phyloP scores from a whole-genome alignment of 2,888 invertebrate species.

The Mesorhabditis spiculigera region DNA sequence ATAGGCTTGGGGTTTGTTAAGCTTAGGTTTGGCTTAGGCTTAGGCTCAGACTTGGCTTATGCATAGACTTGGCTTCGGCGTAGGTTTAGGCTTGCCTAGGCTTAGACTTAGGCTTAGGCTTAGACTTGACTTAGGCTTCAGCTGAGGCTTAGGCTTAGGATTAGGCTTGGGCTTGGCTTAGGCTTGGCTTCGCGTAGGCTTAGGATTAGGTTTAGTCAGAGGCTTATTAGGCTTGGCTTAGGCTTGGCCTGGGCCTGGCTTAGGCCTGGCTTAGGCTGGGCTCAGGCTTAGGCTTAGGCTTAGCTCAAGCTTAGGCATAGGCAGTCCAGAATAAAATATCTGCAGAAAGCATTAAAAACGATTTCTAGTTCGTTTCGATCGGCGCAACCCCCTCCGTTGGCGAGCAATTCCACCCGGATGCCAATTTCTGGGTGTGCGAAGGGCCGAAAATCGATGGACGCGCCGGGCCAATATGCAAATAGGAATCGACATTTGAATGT shows the following conservation, averaged over 20 bases:
- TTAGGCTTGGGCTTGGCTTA: too few species aligned
- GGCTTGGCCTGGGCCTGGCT: background rate
- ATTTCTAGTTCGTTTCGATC: conserved; percentile 21
- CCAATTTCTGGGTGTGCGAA: conserved; percentile 27
- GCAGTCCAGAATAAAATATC: background rate
- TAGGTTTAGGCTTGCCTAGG: too few species aligned
- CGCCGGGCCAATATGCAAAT: conserved; percentile 27
- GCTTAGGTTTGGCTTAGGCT: too few species aligned
- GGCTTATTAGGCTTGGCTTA: too few species aligned
- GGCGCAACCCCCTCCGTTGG: conserved; percentile 19
- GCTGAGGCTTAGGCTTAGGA: too few species aligned
- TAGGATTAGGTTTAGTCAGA: too few species aligned
- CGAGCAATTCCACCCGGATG: conserved; percentile 23
- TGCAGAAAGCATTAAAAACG: background rate
- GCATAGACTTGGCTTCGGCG: too few species aligned
- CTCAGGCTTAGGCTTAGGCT: background rate
- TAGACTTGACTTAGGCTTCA: too few species aligned
- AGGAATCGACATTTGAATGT: background rate
- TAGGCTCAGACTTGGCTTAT: too few species aligned
- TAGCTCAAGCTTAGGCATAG: background rate
- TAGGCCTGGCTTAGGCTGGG: background rate
- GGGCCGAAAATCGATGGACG: conserved; percentile 31
- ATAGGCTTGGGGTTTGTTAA: too few species aligned
- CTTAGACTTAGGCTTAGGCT: too few species aligned
- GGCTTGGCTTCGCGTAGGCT: too few species aligned